Percentiles rank a stretch among this genome's conserved stretches.
Conservation (phyloP, 2,888 invertebrate genomes). For the Pollenia amentaria region DNA sequence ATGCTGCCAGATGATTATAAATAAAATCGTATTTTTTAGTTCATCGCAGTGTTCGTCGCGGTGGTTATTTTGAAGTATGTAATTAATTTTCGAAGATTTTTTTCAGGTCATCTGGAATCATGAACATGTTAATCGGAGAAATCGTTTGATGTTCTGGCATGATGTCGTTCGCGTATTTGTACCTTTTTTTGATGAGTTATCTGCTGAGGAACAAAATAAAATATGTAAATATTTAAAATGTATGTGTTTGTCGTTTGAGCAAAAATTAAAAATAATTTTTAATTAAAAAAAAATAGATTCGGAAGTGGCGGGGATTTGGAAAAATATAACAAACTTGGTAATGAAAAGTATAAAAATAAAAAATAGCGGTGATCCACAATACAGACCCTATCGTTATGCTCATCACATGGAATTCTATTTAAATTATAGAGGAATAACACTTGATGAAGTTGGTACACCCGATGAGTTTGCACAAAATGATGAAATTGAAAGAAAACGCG, state of each 20-base stretch:
- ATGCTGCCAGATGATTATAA: no score
- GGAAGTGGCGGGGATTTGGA: background rate
- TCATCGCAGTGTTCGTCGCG: no score
- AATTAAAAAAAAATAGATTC: background rate
- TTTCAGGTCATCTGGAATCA: conserved; percentile 9
- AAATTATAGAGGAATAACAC: background rate
- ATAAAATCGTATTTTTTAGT: no score
- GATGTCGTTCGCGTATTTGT: background rate
- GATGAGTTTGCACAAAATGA: background rate
- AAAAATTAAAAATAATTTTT: background rate
- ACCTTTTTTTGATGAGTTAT: background rate
- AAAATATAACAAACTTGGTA: background rate
- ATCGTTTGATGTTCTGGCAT: conserved; percentile 15
- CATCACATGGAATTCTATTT: conserved; percentile 17
- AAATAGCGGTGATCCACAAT: background rate
- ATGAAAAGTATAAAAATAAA: conserved; percentile 8
- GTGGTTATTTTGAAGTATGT: no score
- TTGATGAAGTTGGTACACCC: background rate
- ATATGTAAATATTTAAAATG: background rate
- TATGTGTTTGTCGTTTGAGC: background rate
- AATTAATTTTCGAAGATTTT: no score
- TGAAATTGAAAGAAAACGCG: background rate
- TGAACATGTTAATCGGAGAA: conserved; percentile 10
- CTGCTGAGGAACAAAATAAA: background rate
- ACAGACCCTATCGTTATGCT: background rate